These are phyloP conservation scores for Thrips palmi DNA, from an alignment of 1,140 invertebrate genomes.

Conservation along the genomic window DNA sequence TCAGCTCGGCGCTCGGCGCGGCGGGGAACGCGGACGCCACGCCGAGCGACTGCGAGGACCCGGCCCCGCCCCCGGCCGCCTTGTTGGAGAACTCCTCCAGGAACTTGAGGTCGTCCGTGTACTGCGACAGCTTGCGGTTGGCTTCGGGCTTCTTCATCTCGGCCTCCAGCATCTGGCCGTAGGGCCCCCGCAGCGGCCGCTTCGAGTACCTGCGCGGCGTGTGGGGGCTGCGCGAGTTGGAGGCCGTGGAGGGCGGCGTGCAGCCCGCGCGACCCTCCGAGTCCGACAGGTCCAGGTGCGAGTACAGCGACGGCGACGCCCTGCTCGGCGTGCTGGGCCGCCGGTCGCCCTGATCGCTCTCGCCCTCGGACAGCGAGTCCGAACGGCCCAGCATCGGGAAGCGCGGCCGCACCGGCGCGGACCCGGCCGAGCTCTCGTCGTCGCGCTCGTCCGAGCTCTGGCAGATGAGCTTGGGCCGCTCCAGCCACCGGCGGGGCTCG, in stretches of 20 bases:
- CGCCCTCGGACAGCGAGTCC: slow-evolving; percentile 36
- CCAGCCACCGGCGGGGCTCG: slow-evolving; percentile 8
- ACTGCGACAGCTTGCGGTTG: slow-evolving; percentile 22
- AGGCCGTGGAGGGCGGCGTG: slow-evolving; percentile 21
- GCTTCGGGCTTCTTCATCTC: slow-evolving; percentile 56
- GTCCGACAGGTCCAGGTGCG: slow-evolving; percentile 30
- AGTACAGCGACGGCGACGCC: slow-evolving; percentile 19
- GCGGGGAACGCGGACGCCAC: slow-evolving; percentile 15
- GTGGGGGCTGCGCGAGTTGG: slow-evolving; percentile 9
- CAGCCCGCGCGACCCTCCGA: slow-evolving; percentile 28
- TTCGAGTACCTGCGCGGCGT: slow-evolving; percentile 41
- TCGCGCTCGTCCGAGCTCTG: slow-evolving; percentile 55
- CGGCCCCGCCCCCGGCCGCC: slow-evolving; percentile 15
- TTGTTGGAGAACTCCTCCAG: slow-evolving; percentile 24
- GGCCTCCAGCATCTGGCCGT: slow-evolving; percentile 65
- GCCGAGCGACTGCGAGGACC: slow-evolving; percentile 20
- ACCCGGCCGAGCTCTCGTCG: slow-evolving; percentile 23
- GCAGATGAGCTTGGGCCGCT: slow-evolving; percentile 33
- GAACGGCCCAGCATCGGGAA: slow-evolving; percentile 19
- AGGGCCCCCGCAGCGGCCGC: slow-evolving; percentile 53
- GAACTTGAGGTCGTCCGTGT: slow-evolving; percentile 33
- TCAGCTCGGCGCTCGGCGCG: slow-evolving; percentile 20
- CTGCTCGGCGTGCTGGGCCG: slow-evolving; percentile 15
- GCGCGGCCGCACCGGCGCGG: neutral
- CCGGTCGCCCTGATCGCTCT: slow-evolving; percentile 25